Conservation (phyloP, 2,888 invertebrate species). For the Zele albiditarsus region DNA sequence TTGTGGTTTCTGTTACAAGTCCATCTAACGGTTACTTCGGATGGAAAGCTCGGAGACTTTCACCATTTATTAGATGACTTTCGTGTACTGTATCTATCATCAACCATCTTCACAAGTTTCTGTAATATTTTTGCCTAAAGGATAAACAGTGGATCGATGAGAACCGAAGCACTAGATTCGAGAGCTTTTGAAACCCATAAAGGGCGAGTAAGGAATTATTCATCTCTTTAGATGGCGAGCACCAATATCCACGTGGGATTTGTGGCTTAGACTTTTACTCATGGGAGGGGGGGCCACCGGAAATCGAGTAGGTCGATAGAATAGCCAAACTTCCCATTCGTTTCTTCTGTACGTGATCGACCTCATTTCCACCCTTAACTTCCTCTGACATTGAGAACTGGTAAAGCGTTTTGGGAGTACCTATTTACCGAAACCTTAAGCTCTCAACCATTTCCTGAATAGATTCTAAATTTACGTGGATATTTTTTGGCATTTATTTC, state of each 20-base stretch:
- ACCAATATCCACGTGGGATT: neutral
- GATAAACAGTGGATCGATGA: constrained; percentile 8
- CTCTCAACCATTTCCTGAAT: constrained; percentile 2
- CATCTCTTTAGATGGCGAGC: neutral
- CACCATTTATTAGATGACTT: constrained; percentile 2
- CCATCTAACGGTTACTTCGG: neutral
- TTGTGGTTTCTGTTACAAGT: constrained; percentile 1
- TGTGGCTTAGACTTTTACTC: neutral
- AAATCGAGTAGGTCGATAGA: constrained; percentile 10
- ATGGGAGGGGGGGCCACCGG: neutral
- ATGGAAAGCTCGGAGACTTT: neutral
- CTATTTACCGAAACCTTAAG: neutral
- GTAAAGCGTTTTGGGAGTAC: neutral
- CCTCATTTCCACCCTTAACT: constrained; percentile 39
- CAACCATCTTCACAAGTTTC: constrained; percentile 2
- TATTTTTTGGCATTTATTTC: neutral
- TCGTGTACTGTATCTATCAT: neutral
- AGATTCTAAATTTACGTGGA: neutral
- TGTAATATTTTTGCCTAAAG: neutral
- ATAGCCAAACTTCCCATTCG: neutral
- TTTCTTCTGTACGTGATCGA: neutral
- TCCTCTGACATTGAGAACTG: constrained; percentile 20
- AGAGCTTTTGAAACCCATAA: neutral
- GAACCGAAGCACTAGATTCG: neutral
- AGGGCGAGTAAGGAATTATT: neutral